Conservation (phyloP, 2,113 vertebrate species). For the Eira barbara region DNA sequence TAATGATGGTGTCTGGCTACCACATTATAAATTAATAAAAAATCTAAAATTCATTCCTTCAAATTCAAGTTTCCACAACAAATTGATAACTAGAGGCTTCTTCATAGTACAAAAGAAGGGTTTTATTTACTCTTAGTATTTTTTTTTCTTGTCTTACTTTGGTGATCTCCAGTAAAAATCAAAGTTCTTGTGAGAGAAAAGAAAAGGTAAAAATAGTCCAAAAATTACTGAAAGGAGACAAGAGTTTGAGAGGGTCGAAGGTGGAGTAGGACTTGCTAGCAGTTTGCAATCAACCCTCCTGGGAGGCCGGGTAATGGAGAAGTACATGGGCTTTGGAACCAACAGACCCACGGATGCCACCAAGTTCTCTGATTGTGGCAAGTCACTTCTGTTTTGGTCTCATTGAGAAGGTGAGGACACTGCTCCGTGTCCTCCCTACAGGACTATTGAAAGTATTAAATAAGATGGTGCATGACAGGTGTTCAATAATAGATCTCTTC, state of each 20-base stretch:
- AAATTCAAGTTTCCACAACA: neutral
- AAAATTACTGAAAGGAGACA: neutral
- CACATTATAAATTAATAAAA: constrained; percentile 3
- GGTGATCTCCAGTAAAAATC: neutral
- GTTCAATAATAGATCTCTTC: neutral
- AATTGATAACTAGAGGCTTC: neutral
- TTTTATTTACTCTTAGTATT: neutral
- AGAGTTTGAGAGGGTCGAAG: neutral
- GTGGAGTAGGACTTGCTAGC: neutral
- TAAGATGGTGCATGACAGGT: neutral
- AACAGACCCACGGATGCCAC: neutral
- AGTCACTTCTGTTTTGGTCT: neutral
- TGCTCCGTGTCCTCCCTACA: neutral
- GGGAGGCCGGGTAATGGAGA: neutral
- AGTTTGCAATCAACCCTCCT: neutral
- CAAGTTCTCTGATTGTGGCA: neutral
- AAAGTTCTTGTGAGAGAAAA: neutral
- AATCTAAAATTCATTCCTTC: neutral
- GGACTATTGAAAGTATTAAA: neutral
- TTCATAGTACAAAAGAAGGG: neutral
- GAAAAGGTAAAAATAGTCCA: neutral
- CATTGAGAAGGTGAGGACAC: neutral
- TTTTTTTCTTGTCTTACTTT: neutral
- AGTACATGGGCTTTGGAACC: neutral
- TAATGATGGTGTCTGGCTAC: neutral